These are phyloP conservation scores for Hemiscyllium ocellatum DNA, from an alignment of 2,113 vertebrate genomes.

Conservation along the genomic window DNA sequence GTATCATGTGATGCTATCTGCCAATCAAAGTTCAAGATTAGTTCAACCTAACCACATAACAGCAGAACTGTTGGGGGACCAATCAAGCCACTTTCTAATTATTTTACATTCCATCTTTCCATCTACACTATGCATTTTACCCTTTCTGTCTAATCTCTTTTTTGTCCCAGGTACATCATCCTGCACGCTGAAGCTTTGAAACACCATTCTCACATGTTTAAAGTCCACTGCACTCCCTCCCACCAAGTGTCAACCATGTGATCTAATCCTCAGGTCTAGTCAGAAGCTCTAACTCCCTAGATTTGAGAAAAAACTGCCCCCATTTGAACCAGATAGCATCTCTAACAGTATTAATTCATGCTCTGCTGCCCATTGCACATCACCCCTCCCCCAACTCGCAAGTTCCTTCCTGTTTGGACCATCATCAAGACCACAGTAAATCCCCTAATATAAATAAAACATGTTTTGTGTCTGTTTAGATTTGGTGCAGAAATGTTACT, in stretches of 20 bases:
- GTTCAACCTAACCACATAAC: background rate
- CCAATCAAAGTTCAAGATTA: background rate
- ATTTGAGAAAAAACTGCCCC: background rate
- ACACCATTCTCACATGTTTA: background rate
- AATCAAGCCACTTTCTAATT: background rate
- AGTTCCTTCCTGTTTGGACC: background rate
- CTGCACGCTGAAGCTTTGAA: background rate
- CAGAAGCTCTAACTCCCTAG: background rate
- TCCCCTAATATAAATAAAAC: background rate
- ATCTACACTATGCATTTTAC: background rate
- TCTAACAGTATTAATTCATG: background rate
- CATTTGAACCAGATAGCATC: background rate
- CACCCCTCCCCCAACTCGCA: background rate
- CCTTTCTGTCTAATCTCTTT: background rate
- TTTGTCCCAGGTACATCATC: background rate
- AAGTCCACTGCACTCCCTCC: background rate
- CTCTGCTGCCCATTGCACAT: background rate
- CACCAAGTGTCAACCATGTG: background rate
- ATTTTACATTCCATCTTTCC: background rate
- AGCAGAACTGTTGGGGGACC: background rate
- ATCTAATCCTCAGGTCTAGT: background rate
- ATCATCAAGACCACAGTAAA: background rate
- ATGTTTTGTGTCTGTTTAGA: background rate
- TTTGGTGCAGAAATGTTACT: background rate
- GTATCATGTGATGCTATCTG: background rate